A percentile compares a stretch with the other conserved stretches of the same genome.
Evolutionary conservation across 1,140 invertebrate genomes (phyloP).

Genomic region (Conus betulinus): DNA sequence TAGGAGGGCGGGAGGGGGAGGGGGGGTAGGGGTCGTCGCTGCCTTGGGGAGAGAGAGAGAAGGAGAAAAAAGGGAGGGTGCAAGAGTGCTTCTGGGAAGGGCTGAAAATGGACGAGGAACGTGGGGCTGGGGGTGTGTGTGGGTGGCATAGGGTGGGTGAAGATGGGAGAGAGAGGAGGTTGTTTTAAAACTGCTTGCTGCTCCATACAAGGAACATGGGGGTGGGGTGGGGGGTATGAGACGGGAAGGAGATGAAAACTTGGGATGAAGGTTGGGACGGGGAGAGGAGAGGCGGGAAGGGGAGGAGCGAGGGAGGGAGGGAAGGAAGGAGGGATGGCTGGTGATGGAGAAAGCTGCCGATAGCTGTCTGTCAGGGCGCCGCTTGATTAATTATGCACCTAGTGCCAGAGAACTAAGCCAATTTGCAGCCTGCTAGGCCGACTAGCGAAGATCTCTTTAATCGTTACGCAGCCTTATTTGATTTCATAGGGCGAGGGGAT

Average conservation of each 20-base stretch:
- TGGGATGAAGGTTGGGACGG: too few relatives aligned
- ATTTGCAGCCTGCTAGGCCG: slow-evolving; percentile 41
- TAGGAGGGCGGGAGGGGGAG: too few relatives aligned
- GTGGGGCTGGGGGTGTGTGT: background rate
- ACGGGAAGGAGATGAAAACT: too few relatives aligned
- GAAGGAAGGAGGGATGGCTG: background rate
- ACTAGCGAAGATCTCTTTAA: slow-evolving; percentile 43
- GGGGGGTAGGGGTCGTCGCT: background rate
- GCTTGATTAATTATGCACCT: slow-evolving; percentile 48
- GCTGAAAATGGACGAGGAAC: background rate
- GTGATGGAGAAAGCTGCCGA: slow-evolving; percentile 29
- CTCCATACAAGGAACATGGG: too few relatives aligned
- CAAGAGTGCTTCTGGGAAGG: background rate
- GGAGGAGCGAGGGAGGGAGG: background rate
- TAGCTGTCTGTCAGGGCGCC: slow-evolving; percentile 30
- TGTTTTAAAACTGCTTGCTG: slow-evolving; percentile 8
- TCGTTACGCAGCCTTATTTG: slow-evolving; percentile 40
- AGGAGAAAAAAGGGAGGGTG: background rate
- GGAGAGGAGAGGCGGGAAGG: background rate
- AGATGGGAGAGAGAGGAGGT: background rate
- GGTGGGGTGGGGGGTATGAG: too few relatives aligned
- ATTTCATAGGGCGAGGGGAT: slow-evolving; percentile 38
- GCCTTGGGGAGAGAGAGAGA: background rate
- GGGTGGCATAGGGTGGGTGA: background rate
- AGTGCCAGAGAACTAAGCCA: slow-evolving; percentile 41